Conservation (phyloP, 2,888 invertebrate genomes). For the Leptopilina myrica region DNA sequence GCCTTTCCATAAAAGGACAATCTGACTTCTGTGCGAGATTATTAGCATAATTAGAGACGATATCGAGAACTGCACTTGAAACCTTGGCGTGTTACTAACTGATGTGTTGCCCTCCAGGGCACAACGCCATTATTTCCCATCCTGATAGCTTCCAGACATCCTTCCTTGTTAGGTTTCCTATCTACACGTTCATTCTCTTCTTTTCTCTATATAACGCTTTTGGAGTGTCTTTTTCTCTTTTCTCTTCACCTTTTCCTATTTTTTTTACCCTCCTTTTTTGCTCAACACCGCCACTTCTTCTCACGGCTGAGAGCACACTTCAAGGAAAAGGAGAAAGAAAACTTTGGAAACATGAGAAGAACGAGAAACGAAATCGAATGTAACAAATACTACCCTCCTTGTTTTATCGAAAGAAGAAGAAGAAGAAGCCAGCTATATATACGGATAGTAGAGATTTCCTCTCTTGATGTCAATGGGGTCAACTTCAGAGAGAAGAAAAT, state of each 20-base stretch:
- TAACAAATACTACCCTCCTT: slow-evolving; percentile 62
- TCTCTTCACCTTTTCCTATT: background rate
- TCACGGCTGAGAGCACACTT: slow-evolving; percentile 31
- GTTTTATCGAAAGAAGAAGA: slow-evolving; percentile 55
- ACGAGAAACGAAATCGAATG: slow-evolving; percentile 66
- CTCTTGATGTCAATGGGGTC: slow-evolving; percentile 53
- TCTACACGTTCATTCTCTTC: slow-evolving; percentile 26
- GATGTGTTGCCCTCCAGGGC: slow-evolving; percentile 67
- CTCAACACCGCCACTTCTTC: slow-evolving; percentile 38
- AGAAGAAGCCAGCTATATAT: slow-evolving; percentile 34
- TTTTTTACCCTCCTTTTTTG: too few relatives aligned
- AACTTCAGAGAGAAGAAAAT: background rate
- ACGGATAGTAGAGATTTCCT: slow-evolving; percentile 62
- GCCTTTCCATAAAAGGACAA: slow-evolving; percentile 2
- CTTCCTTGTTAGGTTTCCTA: slow-evolving; percentile 44
- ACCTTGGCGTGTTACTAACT: slow-evolving; percentile 61
- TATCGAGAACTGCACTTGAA: slow-evolving; percentile 61
- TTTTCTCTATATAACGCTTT: slow-evolving; percentile 40
- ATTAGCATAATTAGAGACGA: slow-evolving; percentile 66
- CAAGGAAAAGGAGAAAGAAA: slow-evolving; percentile 52
- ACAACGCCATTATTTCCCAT: slow-evolving; percentile 65
- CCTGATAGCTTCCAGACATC: slow-evolving; percentile 68
- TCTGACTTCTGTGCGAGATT: slow-evolving; percentile 54
- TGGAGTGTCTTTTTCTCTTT: slow-evolving; percentile 45
- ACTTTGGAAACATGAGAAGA: slow-evolving; percentile 58